Base-by-base conservation (phyloP, 2,797 vertebrate species). In the Hafferia zeledoni region DNA sequence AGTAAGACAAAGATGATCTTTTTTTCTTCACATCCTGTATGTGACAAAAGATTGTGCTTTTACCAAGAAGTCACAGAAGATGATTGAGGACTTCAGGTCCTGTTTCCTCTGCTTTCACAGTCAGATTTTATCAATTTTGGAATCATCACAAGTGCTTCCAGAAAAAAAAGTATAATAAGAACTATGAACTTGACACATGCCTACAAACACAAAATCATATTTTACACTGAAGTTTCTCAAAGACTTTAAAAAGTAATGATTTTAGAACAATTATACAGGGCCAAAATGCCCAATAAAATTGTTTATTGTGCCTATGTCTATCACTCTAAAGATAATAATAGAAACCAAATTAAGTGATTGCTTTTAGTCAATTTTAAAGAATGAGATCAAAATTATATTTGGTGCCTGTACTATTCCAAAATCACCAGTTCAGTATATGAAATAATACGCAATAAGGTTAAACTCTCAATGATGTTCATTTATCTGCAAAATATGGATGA, bases 381-480 rank as follows among this genome's bases (percentile, higher is more conserved):
- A 33, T 18, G 17, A 44, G 5, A 2, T 60, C 13, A 63, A 50
- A 64, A 60, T 52, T 52, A 30, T 23, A 52, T 33, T 9, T 55
- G 5, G 2, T 67, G 10, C 6, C 8, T 28, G 1, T 43, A 2
- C 10, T 24, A 30, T 78, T 25, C 37, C 3, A 65, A 60, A 15
- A 67, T 70, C 30, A 70, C 1, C 4, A 46, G 13, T 57, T 80
- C 41, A 65, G 5, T 4, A 10, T 30, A 35, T 20, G 6, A 55
- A 81, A 43, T 63, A 1, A 35, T 31, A 57, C 37, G 6, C 8
- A 81, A 25, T 53, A 30, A 47, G 0, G 0, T 55, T n/a, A 4
- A 3, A 53, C 2, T 63, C 12, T 16, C 17, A 78, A 9, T 17
- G 2, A 63, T 50, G 28, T 56, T 56, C 0, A 37, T n/a, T 77